A percentile compares a stretch with the other conserved stretches of the same genome.
Conservation (phyloP, 2,888 invertebrate genomes). For the Dolichopus griseipennis region DNA sequence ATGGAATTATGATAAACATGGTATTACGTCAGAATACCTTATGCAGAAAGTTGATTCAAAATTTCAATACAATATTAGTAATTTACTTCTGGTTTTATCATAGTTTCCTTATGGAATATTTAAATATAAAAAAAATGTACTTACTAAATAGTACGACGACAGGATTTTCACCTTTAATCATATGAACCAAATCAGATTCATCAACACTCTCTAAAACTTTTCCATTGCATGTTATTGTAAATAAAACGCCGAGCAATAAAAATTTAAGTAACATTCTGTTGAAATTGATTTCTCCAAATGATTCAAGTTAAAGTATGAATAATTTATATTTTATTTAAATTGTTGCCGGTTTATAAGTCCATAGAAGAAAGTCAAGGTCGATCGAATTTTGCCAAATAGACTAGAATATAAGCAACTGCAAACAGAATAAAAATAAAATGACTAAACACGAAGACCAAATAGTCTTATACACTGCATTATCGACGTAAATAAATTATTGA, state of each 20-base stretch:
- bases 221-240: neutral
- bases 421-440: too few species aligned
- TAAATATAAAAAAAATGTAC: constrained; percentile 35
- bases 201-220: constrained; percentile 52
- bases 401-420: neutral
- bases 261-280: neutral
- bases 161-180: constrained; percentile 69
- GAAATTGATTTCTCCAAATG: neutral
- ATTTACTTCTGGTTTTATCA: too few species aligned
- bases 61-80: neutral
- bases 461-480: too few species aligned
- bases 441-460: too few species aligned
- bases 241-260: neutral
- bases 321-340: neutral
- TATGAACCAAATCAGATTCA: constrained; percentile 69
- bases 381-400: neutral
- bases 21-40: constrained; percentile 11
- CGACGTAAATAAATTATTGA: neutral
- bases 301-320: neutral
- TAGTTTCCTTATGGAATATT: too few species aligned
- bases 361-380: neutral
- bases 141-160: constrained; percentile 73
- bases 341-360: neutral
- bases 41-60: constrained; percentile 10
- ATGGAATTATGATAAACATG: constrained; percentile 15